These are phyloP conservation scores for Pheosia gnoma DNA, from an alignment of 2,888 invertebrate genomes.

Conservation along the genomic window DNA sequence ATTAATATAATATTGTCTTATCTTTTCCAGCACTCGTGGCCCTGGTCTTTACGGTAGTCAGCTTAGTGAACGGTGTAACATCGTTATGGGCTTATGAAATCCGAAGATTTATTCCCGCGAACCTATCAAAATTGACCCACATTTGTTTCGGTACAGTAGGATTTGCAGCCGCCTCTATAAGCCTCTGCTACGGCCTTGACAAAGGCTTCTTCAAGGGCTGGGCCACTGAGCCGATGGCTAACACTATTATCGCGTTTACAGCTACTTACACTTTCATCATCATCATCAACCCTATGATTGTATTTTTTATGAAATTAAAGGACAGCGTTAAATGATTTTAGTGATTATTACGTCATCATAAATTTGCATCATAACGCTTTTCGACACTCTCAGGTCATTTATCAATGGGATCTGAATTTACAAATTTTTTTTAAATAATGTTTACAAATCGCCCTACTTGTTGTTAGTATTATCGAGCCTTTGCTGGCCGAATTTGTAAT, in stretches of 20 bases:
- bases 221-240: constrained; percentile 39
- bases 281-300: constrained; percentile 54
- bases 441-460: too few species aligned
- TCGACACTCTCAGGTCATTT: too few species aligned
- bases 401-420: too few species aligned
- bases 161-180: constrained; percentile 45
- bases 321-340: background rate
- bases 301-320: constrained; percentile 44
- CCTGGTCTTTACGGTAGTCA: constrained; percentile 57
- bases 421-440: too few species aligned
- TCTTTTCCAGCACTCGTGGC: constrained; percentile 59
- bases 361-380: background rate
- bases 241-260: constrained; percentile 51
- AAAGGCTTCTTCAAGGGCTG: constrained; percentile 49
- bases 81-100: constrained; percentile 61
- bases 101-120: constrained; percentile 48
- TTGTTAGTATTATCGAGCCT: too few species aligned
- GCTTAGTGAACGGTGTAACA: constrained; percentile 58
- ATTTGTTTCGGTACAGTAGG: constrained; percentile 60
- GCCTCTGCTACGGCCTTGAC: constrained; percentile 61
- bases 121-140: constrained; percentile 58
- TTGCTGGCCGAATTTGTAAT: too few species aligned
- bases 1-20: constrained; percentile 2
- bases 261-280: constrained; percentile 46
- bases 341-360: background rate